Base-by-base conservation (phyloP, 2,113 vertebrate genomes). In the Platysteira castanea region DNA sequence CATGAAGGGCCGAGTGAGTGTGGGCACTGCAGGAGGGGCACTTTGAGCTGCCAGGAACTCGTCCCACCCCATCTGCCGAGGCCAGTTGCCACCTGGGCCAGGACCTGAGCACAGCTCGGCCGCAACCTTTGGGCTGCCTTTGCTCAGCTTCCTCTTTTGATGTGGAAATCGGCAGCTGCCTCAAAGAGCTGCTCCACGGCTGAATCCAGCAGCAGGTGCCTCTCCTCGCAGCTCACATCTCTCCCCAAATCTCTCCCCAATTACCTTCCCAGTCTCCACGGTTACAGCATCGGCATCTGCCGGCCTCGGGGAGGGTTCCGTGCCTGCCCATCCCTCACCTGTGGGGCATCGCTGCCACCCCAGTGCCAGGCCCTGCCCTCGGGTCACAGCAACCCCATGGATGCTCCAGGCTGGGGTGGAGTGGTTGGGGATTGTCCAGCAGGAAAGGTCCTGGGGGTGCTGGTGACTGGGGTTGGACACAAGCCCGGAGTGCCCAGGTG, bases 81-180 rank as follows among this genome's bases (percentile, higher is more conserved):
- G 63, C 96, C 75, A 14, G 63, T 13, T 44, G 67, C 88, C 64
- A 11, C 42, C 68, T 54, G 76, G 88, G 83, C 70, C 17, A 88
- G 83, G 94, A 90, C 90, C 92, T 7, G 42, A 93, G 83, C 88
- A 21, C 85, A 61, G 74, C 18, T 89, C 76, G 11, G 65, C 83
- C 17, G 4, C 79, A 96, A 89, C 90, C 83, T 93, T 77, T 59
- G 73, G 70, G 90, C 80, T 44, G 87, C 75, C 59, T 96, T 80
- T 74, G 37, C 87, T 76, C 83, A 65, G 86, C 46, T 92, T 52
- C 69, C n/a, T 31, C 90, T 73, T 97, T 96, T 97, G 96, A 97
- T 92, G 96, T 97, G 97, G 71, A 96, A 96, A 94, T 97, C 13
- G 3, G 49, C 87, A 59, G 83, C 91, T 64, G 7, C 54, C 97